Evolutionary conservation across 1,140 invertebrate species (phyloP).

Genomic region (Nasonia longicornis): DNA sequence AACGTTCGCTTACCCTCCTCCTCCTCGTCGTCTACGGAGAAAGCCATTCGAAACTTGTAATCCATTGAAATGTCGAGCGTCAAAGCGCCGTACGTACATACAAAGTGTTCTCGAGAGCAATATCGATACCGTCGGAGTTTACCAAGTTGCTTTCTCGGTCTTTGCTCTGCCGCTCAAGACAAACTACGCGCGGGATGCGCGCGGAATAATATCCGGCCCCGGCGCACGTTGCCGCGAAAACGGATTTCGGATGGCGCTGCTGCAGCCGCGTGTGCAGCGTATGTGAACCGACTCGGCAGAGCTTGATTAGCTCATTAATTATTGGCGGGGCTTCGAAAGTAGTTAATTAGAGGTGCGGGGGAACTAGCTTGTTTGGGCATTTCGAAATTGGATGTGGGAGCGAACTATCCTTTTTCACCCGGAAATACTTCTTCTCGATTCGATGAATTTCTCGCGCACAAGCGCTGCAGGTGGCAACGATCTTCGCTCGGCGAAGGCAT

Average conservation of each 20-base stretch:
- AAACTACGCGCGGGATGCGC: slow-evolving; percentile 6
- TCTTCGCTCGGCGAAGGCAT: not conserved
- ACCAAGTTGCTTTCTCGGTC: not conserved
- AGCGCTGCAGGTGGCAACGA: not conserved
- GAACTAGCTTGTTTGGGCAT: not conserved
- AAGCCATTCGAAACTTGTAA: slow-evolving; percentile 8
- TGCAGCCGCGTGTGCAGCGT: not conserved
- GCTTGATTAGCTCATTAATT: slow-evolving; percentile 4
- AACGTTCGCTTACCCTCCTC: not conserved
- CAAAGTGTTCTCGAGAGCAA: not conserved
- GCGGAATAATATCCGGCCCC: not conserved
- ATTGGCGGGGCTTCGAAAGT: not conserved
- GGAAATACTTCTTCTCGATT: not conserved
- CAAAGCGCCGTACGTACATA: not conserved
- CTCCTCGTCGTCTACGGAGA: not conserved
- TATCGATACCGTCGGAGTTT: not conserved
- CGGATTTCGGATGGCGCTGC: not conserved
- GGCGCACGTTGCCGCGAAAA: not conserved
- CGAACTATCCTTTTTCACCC: too few relatives aligned
- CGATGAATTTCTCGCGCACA: not conserved
- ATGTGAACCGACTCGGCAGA: not conserved
- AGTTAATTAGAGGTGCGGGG: not conserved
- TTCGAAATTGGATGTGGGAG: not conserved
- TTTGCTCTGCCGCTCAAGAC: not conserved
- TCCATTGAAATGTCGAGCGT: not conserved